phyloP scores from a whole-genome alignment of 2,888 invertebrate species.

The Scaptodrosophila latifasciaeformis region DNA sequence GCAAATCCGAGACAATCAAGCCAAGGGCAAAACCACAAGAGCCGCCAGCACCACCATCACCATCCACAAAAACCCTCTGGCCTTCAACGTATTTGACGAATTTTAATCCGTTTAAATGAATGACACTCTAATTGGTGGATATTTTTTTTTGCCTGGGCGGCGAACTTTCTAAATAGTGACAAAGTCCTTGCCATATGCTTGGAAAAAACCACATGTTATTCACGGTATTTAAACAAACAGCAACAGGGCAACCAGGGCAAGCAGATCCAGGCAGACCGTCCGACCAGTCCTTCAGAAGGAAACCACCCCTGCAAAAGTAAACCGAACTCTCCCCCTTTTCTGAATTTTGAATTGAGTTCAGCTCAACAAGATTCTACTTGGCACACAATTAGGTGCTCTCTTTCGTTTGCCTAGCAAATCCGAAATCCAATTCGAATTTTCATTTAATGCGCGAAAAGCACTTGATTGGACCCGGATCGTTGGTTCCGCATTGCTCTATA shows the following conservation, averaged over 20 bases:
- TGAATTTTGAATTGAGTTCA: slow-evolving; percentile 8
- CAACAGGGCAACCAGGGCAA: slow-evolving; percentile 45
- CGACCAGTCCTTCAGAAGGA: not conserved
- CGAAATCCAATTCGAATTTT: slow-evolving; percentile 72
- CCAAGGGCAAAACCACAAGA: slow-evolving; percentile 52
- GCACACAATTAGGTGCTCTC: slow-evolving; percentile 56
- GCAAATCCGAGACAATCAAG: slow-evolving; percentile 14
- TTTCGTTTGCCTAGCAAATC: slow-evolving; percentile 11
- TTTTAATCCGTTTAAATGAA: slow-evolving; percentile 74
- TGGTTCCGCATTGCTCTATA: not conserved
- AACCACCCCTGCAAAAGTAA: slow-evolving; percentile 39
- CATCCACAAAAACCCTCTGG: slow-evolving; percentile 38
- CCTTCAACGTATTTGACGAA: slow-evolving; percentile 36
- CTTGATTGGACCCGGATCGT: slow-evolving; percentile 51
- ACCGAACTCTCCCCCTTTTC: slow-evolving; percentile 12
- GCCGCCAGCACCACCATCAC: slow-evolving; percentile 27
- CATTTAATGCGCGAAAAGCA: slow-evolving; percentile 71
- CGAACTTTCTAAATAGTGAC: slow-evolving; percentile 61
- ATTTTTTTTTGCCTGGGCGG: slow-evolving; percentile 51
- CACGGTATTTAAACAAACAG: slow-evolving; percentile 74
- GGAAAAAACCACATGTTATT: slow-evolving; percentile 75
- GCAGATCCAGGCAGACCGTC: slow-evolving; percentile 14
- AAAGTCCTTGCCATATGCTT: slow-evolving; percentile 75
- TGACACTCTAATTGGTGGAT: slow-evolving; percentile 75
- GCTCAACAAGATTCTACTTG: no score